These are phyloP conservation scores for Drepana arcuata DNA, from an alignment of 1,140 invertebrate genomes.

Conservation along the genomic window DNA sequence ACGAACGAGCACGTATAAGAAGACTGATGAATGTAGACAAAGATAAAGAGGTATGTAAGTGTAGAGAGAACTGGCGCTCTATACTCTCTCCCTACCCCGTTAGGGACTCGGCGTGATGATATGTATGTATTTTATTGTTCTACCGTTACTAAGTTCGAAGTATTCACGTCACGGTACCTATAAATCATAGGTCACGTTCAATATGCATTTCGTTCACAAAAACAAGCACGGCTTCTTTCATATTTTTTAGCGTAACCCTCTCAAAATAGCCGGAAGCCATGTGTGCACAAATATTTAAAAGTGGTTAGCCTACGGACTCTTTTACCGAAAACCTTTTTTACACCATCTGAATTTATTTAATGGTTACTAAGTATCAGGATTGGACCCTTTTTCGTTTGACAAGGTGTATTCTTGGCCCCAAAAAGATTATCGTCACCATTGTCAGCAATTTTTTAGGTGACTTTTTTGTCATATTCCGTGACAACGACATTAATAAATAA, in stretches of 20 bases:
- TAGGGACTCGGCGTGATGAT: too few relatives aligned
- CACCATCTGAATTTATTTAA: slow-evolving; percentile 57
- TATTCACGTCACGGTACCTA: too few relatives aligned
- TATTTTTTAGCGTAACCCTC: slow-evolving; percentile 64
- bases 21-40: too few relatives aligned
- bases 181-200: slow-evolving; percentile 42
- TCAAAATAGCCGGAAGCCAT: slow-evolving; percentile 68
- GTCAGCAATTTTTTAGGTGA: slow-evolving; percentile 45
- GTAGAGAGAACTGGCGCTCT: too few relatives aligned
- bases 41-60: too few relatives aligned
- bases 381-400: slow-evolving; percentile 53
- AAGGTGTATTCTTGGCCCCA: slow-evolving; percentile 32
- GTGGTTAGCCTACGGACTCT: slow-evolving; percentile 46
- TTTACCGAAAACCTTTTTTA: slow-evolving; percentile 35
- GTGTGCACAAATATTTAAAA: slow-evolving; percentile 66
- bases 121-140: too few relatives aligned
- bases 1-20: too few relatives aligned
- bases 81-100: too few relatives aligned
- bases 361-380: slow-evolving; percentile 58
- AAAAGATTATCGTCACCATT: slow-evolving; percentile 58
- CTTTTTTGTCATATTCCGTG: slow-evolving; percentile 43
- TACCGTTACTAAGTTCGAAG: too few relatives aligned
- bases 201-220: slow-evolving; percentile 22
- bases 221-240: slow-evolving; percentile 29
- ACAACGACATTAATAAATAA: slow-evolving; percentile 58